A percentile compares a stretch with the other conserved stretches of the same genome.
Conservation (phyloP, 2,797 vertebrate species). For the Prionace glauca region DNA sequence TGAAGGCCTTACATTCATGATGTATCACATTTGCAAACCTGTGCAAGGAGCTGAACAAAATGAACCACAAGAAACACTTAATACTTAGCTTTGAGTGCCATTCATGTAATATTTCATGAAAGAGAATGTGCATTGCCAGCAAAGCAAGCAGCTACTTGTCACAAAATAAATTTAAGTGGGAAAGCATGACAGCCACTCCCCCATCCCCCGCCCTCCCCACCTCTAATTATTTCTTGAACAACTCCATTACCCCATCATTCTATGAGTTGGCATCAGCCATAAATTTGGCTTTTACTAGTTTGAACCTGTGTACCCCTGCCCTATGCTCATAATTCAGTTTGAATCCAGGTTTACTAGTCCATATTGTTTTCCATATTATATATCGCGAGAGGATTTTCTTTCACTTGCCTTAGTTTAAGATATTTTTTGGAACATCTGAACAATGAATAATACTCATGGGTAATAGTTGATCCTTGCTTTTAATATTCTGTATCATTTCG, state of each 20-base stretch:
- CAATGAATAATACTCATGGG: not conserved
- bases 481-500: not conserved
- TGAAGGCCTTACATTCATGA: not conserved
- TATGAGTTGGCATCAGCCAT: not conserved
- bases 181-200: no score
- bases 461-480: not conserved
- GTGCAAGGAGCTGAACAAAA: not conserved
- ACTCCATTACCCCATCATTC: not conserved
- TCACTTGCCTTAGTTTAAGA: not conserved
- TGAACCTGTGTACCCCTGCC: not conserved
- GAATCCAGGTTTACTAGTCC: not conserved
- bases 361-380: not conserved
- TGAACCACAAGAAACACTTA: not conserved
- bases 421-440: not conserved
- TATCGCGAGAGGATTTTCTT: not conserved
- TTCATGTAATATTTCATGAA: not conserved
- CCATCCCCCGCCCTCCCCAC: not conserved
- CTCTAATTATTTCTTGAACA: not conserved
- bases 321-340: not conserved
- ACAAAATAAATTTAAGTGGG: not conserved
- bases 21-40: not conserved
- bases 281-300: conserved; percentile 2
- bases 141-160: not conserved
- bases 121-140: not conserved
- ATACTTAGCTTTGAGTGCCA: not conserved